A percentile compares a stretch with the other conserved stretches of the same genome.
Conservation (phyloP, 2,888 invertebrate species). For the Anoplius nigerrimus region DNA sequence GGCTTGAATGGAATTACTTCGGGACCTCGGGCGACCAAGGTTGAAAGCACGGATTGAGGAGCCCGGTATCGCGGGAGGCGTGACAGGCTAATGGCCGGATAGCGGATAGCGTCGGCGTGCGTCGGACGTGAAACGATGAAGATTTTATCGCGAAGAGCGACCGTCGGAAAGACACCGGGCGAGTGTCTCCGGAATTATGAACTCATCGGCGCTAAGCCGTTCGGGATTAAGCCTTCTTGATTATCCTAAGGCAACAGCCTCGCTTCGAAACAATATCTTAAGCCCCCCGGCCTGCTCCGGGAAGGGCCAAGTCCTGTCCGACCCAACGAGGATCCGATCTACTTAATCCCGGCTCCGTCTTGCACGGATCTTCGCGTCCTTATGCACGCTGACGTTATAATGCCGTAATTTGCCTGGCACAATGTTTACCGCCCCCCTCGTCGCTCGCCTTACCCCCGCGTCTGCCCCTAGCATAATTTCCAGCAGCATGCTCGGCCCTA, state of each 20-base stretch:
- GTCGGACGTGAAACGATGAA: slow-evolving; percentile 8
- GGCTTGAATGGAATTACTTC: slow-evolving; percentile 34
- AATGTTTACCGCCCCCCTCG: slow-evolving; percentile 38
- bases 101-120: not conserved
- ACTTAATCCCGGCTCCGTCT: slow-evolving; percentile 67
- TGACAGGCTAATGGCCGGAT: slow-evolving; percentile 26
- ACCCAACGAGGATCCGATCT: slow-evolving; percentile 66
- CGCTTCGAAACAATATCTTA: slow-evolving; percentile 68
- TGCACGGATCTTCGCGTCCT: slow-evolving; percentile 58
- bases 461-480: too few species aligned
- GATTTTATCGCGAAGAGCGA: slow-evolving; percentile 1
- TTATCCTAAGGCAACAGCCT: slow-evolving; percentile 70
- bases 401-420: slow-evolving; percentile 43
- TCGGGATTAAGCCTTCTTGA: slow-evolving; percentile 65
- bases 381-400: slow-evolving; percentile 53
- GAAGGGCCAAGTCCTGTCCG: slow-evolving; percentile 63
- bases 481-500: too few species aligned
- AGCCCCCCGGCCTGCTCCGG: slow-evolving; percentile 53
- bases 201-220: slow-evolving; percentile 63
- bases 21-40: not conserved
- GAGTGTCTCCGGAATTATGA: slow-evolving; percentile 48
- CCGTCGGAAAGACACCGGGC: not conserved
- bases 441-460: not conserved
- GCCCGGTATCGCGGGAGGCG: too few species aligned
- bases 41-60: too few species aligned